Evolutionary conservation across 2,797 vertebrate genomes (phyloP).

Genomic region (Pseudochaenichthys georgianus): DNA sequence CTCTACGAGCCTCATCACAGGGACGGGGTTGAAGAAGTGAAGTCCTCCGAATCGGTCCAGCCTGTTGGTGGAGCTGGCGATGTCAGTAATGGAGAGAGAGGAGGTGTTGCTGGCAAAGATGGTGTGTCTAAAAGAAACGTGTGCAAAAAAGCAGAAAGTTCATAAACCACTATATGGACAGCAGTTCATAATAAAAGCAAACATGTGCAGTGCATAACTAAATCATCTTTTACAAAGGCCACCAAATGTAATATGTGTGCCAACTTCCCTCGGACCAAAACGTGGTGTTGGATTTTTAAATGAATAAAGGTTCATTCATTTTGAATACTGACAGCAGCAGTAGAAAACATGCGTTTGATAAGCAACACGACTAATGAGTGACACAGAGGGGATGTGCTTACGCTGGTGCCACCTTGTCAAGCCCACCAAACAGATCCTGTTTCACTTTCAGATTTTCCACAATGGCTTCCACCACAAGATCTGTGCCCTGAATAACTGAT

Average conservation of each 20-base stretch:
- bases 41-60: slow-evolving; percentile 95
- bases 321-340: background rate
- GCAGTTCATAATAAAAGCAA: slow-evolving; percentile 1
- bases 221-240: background rate
- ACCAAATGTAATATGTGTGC: background rate
- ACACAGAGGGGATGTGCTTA: slow-evolving; percentile 76
- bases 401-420: slow-evolving; percentile 94
- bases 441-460: slow-evolving; percentile 94
- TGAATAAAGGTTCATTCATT: too few relatives aligned
- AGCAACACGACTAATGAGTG: background rate
- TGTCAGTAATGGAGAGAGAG: slow-evolving; percentile 90
- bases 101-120: slow-evolving; percentile 99
- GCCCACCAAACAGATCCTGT: slow-evolving; percentile 89
- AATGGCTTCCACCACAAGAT: slow-evolving; percentile 96
- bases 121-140: slow-evolving; percentile 85
- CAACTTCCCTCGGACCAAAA: background rate
- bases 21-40: slow-evolving; percentile 98
- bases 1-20: slow-evolving; percentile 98
- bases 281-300: background rate
- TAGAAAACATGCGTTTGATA: background rate
- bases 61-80: slow-evolving; percentile 92
- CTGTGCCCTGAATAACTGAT: slow-evolving; percentile 86
- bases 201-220: background rate
- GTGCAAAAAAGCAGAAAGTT: background rate
- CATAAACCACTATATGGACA: background rate